phyloP scores from a whole-genome alignment of 2,888 invertebrate species.

The Cryptus viduatorius region DNA sequence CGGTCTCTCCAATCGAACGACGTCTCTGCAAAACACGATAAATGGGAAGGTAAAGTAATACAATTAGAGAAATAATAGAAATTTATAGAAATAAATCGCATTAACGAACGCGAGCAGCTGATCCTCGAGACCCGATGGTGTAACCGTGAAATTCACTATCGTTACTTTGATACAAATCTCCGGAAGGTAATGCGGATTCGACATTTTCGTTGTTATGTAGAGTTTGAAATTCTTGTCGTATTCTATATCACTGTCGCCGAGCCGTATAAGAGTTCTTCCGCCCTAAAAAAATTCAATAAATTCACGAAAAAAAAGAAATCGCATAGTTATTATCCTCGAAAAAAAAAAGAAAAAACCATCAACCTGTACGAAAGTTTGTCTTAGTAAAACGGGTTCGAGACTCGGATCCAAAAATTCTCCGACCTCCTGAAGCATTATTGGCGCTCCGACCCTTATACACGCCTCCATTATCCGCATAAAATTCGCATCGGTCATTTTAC shows the following conservation, averaged over 20 bases:
- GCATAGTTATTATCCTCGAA: neutral
- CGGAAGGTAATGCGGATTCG: slow-evolving; percentile 97
- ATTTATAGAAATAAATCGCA: neutral
- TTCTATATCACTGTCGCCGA: slow-evolving; percentile 96
- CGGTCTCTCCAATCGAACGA: slow-evolving; percentile 95
- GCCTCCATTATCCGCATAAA: slow-evolving; percentile 93
- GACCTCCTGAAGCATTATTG: slow-evolving; percentile 95
- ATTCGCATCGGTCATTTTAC: slow-evolving; percentile 92
- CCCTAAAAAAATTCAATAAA: slow-evolving; percentile 85
- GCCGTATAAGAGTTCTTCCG: slow-evolving; percentile 92
- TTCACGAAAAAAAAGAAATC: neutral
- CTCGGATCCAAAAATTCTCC: slow-evolving; percentile 95
- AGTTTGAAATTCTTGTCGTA: slow-evolving; percentile 94
- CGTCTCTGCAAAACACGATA: slow-evolving; percentile 87
- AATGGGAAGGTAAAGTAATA: too few relatives aligned
- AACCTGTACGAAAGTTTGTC: slow-evolving; percentile 92
- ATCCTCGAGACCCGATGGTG: slow-evolving; percentile 95
- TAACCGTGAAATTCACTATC: slow-evolving; percentile 96
- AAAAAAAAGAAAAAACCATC: neutral
- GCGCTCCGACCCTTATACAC: slow-evolving; percentile 93
- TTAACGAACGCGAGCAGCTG: slow-evolving; percentile 93
- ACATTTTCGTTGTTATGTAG: slow-evolving; percentile 95
- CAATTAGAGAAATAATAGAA: neutral
- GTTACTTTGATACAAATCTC: slow-evolving; percentile 97
- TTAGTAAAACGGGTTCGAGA: slow-evolving; percentile 92